Evolutionary conservation across 2,888 invertebrate genomes (phyloP), one percentile per base, ranked within the genome.

Genomic region (Sisyra nigra): DNA sequence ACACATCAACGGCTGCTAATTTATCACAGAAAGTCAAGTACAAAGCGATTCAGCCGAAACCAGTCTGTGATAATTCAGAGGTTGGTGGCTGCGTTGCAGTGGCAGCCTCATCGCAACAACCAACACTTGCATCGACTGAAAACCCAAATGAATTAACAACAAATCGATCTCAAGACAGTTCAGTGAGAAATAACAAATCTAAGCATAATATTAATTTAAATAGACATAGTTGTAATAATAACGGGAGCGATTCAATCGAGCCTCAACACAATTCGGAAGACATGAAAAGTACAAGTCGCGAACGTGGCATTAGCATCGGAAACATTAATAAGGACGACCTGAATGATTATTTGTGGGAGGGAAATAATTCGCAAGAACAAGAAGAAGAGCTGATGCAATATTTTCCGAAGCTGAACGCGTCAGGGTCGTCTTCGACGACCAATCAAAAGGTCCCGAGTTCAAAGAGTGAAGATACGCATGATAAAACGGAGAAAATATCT

Each of bases 341-440:
- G 48, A 84, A 84, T 58, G 85, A 84, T 62, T 86, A 85, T 59
- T 67, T 86, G 50, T 78, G 80, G 58, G 79, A 76, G 49, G 81
- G 80, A 48, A 74, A 74, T 50, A 78, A 76, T 59, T 77, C 77
- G 35, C 81, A 84, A 56, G 83, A 82, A 54, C 83, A 81, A 56
- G 86, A 87, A 60, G 85, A 85, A 56, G 87, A 87, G 63, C 63
- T 88, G 53, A 68, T 84, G 59, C 82, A 84, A 63, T 87, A 86
- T 65, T 86, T 86, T 62, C 80, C 74, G 49, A 24, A 24, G 7
- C 24, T 5, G 7, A 75, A 75, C 47, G 54, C 61, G 64, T 65
- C 66, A 63, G 55, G 59, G 50, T 61, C 58, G 58, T 68, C 68
- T 9, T 33, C 33, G 17, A 13, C 34, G n/a, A n/a, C 17, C 2